Evolutionary conservation across 2,888 invertebrate species (phyloP).

Genomic region (Hypolimnas misippus): DNA sequence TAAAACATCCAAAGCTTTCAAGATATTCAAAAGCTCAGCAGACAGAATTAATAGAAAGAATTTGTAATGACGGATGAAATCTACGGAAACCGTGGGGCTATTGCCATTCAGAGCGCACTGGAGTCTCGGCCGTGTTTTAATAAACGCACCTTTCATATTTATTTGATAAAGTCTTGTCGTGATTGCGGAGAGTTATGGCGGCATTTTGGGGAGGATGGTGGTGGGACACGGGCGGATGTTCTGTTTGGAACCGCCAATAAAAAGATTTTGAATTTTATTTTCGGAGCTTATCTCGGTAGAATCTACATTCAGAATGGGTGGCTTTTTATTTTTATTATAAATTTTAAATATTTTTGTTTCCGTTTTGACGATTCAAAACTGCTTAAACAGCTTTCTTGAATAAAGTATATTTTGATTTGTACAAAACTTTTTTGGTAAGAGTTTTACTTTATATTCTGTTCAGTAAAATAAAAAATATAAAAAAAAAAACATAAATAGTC

Average conservation of each 20-base stretch:
- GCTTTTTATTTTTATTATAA: too few relatives aligned
- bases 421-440: too few relatives aligned
- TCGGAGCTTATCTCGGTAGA: too few relatives aligned
- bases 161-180: constrained; percentile 53
- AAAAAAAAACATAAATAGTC: too few relatives aligned
- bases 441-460: too few relatives aligned
- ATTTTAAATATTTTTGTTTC: too few relatives aligned
- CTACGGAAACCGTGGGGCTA: constrained; percentile 13
- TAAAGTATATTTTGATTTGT: too few relatives aligned
- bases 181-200: constrained; percentile 46
- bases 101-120: constrained; percentile 12
- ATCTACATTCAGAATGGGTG: too few relatives aligned
- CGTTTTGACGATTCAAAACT: too few relatives aligned
- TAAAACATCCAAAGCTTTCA: constrained; percentile 22
- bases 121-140: constrained; percentile 40
- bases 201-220: constrained; percentile 40
- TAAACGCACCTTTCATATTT: constrained; percentile 48
- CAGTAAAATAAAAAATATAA: too few relatives aligned
- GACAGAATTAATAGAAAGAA: constrained; percentile 32
- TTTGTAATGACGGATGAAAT: constrained; percentile 29
- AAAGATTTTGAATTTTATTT: too few relatives aligned
- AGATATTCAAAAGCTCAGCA: constrained; percentile 31
- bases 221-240: constrained; percentile 38
- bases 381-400: too few relatives aligned
- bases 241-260: not conserved